These are phyloP conservation scores for Otis tarda DNA, from an alignment of 2,113 vertebrate genomes.

Conservation along the genomic window DNA sequence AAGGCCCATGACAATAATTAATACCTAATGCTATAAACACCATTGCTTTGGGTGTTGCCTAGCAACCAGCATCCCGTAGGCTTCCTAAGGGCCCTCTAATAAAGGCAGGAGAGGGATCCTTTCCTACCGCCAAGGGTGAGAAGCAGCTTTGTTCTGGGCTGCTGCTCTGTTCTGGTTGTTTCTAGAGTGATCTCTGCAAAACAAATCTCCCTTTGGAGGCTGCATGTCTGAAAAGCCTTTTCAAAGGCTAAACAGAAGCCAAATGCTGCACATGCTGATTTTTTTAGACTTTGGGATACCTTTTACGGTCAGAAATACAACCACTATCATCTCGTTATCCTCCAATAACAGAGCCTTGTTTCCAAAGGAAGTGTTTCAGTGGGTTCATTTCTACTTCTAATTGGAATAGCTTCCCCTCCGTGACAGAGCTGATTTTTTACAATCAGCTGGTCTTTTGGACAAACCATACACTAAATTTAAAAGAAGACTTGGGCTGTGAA, in stretches of 20 bases:
- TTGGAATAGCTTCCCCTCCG: not conserved
- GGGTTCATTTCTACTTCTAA: not conserved
- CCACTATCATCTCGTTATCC: not conserved
- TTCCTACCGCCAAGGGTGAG: not conserved
- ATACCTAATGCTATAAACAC: slow-evolving; percentile 73
- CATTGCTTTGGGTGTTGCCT: slow-evolving; percentile 68
- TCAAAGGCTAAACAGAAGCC: not conserved
- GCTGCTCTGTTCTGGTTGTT: slow-evolving; percentile 34
- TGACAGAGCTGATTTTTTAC: not conserved
- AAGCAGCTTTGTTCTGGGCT: slow-evolving; percentile 29
- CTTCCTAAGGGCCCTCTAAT: slow-evolving; percentile 46
- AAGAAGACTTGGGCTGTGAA: not conserved
- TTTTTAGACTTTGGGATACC: not conserved
- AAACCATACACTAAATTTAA: not conserved
- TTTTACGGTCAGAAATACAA: not conserved
- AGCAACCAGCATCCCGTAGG: slow-evolving; percentile 70
- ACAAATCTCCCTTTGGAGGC: not conserved
- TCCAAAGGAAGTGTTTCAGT: not conserved
- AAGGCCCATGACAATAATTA: slow-evolving; percentile 73
- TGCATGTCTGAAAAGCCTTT: not conserved
- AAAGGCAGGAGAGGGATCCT: slow-evolving; percentile 37
- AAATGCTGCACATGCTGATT: not conserved
- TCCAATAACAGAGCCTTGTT: not conserved
- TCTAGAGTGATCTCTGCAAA: slow-evolving; percentile 47
- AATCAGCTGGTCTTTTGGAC: not conserved